These are phyloP conservation scores for Neotragus moschatus DNA, from an alignment of 2,113 vertebrate species.

Conservation along the genomic window DNA sequence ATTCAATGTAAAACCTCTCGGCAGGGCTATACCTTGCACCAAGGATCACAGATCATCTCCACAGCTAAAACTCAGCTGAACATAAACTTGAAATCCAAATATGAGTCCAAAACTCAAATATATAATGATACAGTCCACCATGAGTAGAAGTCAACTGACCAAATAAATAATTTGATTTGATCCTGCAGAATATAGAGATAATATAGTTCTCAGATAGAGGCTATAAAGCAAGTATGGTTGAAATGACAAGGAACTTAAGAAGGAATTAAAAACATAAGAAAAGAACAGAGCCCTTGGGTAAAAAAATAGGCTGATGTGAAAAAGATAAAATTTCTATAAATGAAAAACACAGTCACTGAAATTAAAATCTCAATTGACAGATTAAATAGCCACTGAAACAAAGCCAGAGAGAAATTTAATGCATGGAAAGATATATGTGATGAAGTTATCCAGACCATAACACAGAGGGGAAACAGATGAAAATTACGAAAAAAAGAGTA, in stretches of 20 bases:
- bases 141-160: not conserved
- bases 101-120: not conserved
- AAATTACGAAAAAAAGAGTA: not conserved
- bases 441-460: conserved; percentile 15
- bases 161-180: conserved; percentile 4
- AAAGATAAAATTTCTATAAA: conserved; percentile 29
- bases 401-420: conserved; percentile 11
- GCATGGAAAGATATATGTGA: not conserved
- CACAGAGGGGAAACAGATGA: not conserved
- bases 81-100: not conserved
- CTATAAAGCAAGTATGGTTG: not conserved
- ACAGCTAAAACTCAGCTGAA: not conserved
- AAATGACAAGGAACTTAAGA: not conserved
- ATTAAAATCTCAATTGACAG: conserved; percentile 23
- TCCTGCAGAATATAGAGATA: not conserved
- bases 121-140: not conserved
- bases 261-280: conserved; percentile 19
- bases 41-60: not conserved
- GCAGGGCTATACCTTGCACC: not conserved
- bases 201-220: not conserved
- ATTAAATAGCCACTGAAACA: conserved; percentile 32
- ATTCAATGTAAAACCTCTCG: not conserved
- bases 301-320: not conserved
- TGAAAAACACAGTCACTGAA: conserved; percentile 2
- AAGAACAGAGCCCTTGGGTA: not conserved